Percentiles rank a stretch among this genome's conserved stretches.
Conservation (phyloP, 2,797 vertebrate genomes). For the Betta splendens region DNA sequence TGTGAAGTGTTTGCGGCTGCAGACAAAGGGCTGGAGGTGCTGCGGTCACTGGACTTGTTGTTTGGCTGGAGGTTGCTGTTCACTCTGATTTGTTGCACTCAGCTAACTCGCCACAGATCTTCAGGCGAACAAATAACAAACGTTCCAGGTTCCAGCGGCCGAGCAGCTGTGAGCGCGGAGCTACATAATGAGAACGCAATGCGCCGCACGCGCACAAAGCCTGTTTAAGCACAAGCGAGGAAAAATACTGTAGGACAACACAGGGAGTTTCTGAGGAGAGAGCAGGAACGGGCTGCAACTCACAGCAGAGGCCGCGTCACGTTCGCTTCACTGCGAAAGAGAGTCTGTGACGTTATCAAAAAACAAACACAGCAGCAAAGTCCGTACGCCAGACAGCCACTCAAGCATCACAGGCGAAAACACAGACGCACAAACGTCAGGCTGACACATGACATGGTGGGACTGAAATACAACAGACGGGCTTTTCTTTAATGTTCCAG, state of each 20-base stretch:
- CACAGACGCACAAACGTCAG: constrained; percentile 30
- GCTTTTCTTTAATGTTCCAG: constrained; percentile 58
- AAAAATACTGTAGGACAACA: constrained; percentile 58
- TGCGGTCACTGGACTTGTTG: constrained; percentile 50
- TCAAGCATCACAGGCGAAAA: constrained; percentile 38
- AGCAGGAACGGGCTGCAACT: constrained; percentile 44
- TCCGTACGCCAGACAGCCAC: constrained; percentile 29
- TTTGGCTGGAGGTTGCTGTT: constrained; percentile 62
- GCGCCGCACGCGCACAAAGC: constrained; percentile 17
- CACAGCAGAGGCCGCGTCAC: constrained; percentile 36
- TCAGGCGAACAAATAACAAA: constrained; percentile 37
- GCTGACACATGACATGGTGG: constrained; percentile 57
- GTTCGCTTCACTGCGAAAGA: constrained; percentile 34
- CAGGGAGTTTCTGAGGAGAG: constrained; percentile 59
- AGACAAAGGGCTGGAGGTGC: constrained; percentile 43
- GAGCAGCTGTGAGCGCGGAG: constrained; percentile 50
- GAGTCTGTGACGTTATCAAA: constrained; percentile 47
- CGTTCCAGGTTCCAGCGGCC: constrained; percentile 16
- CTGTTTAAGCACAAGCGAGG: constrained; percentile 31
- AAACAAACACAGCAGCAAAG: constrained; percentile 43
- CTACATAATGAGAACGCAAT: constrained; percentile 30
- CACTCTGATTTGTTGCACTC: constrained; percentile 25
- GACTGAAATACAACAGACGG: constrained; percentile 62
- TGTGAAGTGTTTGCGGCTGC: constrained; percentile 51
- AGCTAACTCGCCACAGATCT: constrained; percentile 54